Evolutionary conservation across 2,113 vertebrate species (phyloP).

Genomic region (Leptocoma aspasia): DNA sequence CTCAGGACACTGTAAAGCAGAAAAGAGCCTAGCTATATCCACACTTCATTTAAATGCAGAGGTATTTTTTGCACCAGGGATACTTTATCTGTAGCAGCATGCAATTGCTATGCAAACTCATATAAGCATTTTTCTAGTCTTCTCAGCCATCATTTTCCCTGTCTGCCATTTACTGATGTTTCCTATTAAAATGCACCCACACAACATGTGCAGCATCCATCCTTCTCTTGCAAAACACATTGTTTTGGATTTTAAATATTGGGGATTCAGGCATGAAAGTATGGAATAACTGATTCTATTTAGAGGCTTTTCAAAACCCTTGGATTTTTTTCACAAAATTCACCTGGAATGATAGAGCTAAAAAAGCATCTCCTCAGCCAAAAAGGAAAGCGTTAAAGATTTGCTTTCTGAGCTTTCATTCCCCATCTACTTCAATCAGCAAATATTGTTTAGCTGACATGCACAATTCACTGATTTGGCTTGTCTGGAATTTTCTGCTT

Average conservation of each 20-base stretch:
- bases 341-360: background rate
- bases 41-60: background rate
- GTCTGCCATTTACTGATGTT: background rate
- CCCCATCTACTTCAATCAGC: background rate
- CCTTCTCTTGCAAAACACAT: background rate
- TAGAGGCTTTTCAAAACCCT: background rate
- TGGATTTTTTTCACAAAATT: conserved; percentile 6
- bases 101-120: background rate
- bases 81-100: background rate
- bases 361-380: background rate
- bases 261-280: background rate
- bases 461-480: background rate
- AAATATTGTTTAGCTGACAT: background rate
- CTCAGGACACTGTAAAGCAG: background rate
- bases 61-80: background rate
- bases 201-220: background rate
- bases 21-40: background rate
- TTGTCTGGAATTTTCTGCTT: background rate
- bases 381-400: background rate
- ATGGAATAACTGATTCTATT: background rate
- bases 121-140: background rate
- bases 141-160: background rate
- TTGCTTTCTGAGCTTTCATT: background rate
- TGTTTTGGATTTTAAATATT: conserved; percentile 2
- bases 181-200: background rate